These are phyloP conservation scores for Thunnus thynnus DNA, from an alignment of 2,113 vertebrate species.

Conservation along the genomic window DNA sequence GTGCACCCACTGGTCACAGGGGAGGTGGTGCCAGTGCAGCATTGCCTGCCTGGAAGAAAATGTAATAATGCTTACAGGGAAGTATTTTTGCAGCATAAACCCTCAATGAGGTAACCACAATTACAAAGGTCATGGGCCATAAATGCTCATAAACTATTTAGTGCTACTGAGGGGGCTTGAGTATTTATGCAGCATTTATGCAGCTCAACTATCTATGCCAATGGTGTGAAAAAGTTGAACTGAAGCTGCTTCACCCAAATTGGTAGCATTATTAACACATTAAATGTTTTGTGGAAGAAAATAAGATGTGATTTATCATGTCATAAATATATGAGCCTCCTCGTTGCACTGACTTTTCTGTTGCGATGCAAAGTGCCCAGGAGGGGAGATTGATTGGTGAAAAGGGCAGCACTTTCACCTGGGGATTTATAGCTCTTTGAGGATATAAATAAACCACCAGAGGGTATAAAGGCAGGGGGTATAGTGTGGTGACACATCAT, in stretches of 20 bases:
- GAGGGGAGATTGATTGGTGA: slow-evolving; percentile 76
- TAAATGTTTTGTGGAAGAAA: slow-evolving; percentile 46
- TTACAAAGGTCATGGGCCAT: slow-evolving; percentile 71
- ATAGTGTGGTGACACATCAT: slow-evolving; percentile 66
- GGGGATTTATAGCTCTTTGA: slow-evolving; percentile 76
- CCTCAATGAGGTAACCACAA: slow-evolving; percentile 58
- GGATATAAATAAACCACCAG: slow-evolving; percentile 79
- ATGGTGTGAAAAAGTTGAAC: slow-evolving; percentile 19
- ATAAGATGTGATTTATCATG: slow-evolving; percentile 45
- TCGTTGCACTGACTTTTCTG: slow-evolving; percentile 32
- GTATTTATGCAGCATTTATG: slow-evolving; percentile 26
- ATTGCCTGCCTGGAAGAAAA: slow-evolving; percentile 53
- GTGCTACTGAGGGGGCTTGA: slow-evolving; percentile 34
- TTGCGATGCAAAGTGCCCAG: slow-evolving; percentile 56
- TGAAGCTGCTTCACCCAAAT: slow-evolving; percentile 29
- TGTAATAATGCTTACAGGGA: slow-evolving; percentile 54
- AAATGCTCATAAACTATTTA: slow-evolving; percentile 73
- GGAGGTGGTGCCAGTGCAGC: slow-evolving; percentile 65
- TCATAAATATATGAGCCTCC: slow-evolving; percentile 32
- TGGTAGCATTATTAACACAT: slow-evolving; percentile 40
- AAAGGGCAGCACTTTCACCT: slow-evolving; percentile 83
- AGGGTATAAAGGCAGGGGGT: slow-evolving; percentile 62
- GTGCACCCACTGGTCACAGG: slow-evolving; percentile 74
- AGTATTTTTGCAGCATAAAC: slow-evolving; percentile 59
- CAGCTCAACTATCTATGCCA: slow-evolving; percentile 11